Conservation (phyloP, 1,140 invertebrate species). For the Homalodisca vitripennis region DNA sequence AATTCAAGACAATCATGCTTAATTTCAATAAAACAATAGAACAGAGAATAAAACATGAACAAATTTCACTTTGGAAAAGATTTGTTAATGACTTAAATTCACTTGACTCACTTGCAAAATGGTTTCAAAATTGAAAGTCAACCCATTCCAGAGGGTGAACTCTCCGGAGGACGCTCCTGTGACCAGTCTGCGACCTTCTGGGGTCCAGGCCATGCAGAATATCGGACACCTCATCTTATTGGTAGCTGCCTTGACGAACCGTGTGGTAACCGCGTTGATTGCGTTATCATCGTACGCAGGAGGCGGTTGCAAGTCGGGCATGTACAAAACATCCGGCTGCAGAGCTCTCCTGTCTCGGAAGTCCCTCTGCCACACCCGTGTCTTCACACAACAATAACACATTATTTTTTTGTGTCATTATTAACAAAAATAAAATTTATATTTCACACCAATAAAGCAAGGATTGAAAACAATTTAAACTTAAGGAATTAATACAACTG, state of each 20-base stretch:
- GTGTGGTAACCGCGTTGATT: slow-evolving; percentile 94
- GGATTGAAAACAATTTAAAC: too few relatives aligned
- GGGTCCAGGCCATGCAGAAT: slow-evolving; percentile 98
- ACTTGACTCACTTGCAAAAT: slow-evolving; percentile 83
- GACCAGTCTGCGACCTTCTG: slow-evolving; percentile 94
- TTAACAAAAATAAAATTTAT: too few relatives aligned
- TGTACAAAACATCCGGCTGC: slow-evolving; percentile 90
- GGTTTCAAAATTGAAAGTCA: slow-evolving; percentile 99
- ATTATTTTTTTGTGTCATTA: too few relatives aligned
- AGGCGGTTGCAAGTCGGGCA: slow-evolving; percentile 84
- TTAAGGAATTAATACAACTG: too few relatives aligned
- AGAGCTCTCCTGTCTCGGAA: slow-evolving; percentile 79
- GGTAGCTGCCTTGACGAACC: slow-evolving; percentile 97
- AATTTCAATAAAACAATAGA: too few relatives aligned
- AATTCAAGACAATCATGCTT: too few relatives aligned
- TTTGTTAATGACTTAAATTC: too few relatives aligned
- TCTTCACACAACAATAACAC: slow-evolving; percentile 61
- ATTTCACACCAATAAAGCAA: too few relatives aligned
- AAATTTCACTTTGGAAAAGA: too few relatives aligned
- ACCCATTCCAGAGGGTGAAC: slow-evolving; percentile 99
- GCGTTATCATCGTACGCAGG: slow-evolving; percentile 90
- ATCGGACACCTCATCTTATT: slow-evolving; percentile 99
- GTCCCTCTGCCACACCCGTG: slow-evolving; percentile 92
- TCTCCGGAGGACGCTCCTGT: slow-evolving; percentile 99
- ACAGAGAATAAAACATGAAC: too few relatives aligned